phyloP scores from a whole-genome alignment of 2,888 invertebrate genomes.

The Diadegma fenestrale region DNA sequence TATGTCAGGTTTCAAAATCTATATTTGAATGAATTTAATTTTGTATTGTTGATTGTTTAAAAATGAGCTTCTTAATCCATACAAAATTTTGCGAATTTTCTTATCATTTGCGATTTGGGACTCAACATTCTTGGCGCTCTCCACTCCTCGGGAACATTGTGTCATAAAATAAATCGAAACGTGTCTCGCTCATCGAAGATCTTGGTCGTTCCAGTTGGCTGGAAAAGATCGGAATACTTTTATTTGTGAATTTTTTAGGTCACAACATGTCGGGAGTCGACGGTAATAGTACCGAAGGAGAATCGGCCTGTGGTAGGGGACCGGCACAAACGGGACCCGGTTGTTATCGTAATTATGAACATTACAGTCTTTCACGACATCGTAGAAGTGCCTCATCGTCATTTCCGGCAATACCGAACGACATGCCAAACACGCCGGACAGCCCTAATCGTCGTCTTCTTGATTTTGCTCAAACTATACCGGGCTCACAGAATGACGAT shows the following conservation, averaged over 20 bases:
- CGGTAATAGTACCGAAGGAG: constrained; percentile 93
- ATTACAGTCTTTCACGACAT: constrained; percentile 86
- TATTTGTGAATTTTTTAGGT: constrained; percentile 86
- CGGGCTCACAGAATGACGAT: constrained; percentile 81
- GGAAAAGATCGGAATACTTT: constrained; percentile 18
- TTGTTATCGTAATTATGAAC: constrained; percentile 93
- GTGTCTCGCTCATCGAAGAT: constrained; percentile 8
- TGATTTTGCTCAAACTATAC: constrained; percentile 83
- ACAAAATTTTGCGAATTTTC: no score
- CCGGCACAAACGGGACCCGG: constrained; percentile 91
- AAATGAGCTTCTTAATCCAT: no score
- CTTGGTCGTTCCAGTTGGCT: neutral
- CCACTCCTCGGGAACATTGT: neutral
- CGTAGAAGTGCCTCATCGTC: constrained; percentile 86
- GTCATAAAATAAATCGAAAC: neutral
- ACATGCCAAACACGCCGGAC: constrained; percentile 82
- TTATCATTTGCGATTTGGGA: no score
- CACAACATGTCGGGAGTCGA: constrained; percentile 96
- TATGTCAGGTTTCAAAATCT: no score
- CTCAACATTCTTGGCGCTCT: no score
- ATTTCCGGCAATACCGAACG: constrained; percentile 82
- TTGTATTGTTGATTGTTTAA: no score
- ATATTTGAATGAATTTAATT: no score
- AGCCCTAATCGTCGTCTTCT: constrained; percentile 83
- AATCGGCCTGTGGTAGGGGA: constrained; percentile 87